phyloP scores from a whole-genome alignment of 2,888 invertebrate species.

The Amphipyra tragopoginis region DNA sequence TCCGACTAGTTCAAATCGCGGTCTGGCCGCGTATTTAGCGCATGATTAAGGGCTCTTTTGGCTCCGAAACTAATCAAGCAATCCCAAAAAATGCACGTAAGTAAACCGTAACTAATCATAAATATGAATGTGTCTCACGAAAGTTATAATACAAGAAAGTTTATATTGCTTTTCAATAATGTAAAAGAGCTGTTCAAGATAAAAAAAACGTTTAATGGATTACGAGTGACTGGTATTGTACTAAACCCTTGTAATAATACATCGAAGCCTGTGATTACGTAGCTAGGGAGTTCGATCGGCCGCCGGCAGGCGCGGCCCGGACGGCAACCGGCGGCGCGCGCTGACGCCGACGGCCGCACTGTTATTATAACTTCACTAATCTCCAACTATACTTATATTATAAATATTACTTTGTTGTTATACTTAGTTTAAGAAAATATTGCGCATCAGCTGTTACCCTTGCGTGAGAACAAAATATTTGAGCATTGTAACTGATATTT shows the following conservation, averaged over 20 bases:
- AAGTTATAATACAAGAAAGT: too few species aligned
- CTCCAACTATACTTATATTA: constrained; percentile 36
- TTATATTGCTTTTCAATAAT: too few species aligned
- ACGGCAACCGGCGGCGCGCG: constrained; percentile 60
- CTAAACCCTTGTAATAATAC: constrained; percentile 12
- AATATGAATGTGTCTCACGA: too few species aligned
- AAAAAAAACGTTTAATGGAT: neutral
- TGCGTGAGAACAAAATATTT: constrained; percentile 31
- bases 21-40: too few species aligned
- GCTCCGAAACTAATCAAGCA: too few species aligned
- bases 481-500: neutral
- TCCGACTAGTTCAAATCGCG: too few species aligned
- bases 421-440: constrained; percentile 21
- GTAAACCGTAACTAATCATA: too few species aligned
- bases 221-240: constrained; percentile 29
- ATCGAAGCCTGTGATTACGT: constrained; percentile 68
- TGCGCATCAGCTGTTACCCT: constrained; percentile 2
- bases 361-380: constrained; percentile 69
- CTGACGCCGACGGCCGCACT: constrained; percentile 37
- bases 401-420: constrained; percentile 37
- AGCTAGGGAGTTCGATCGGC: constrained; percentile 64
- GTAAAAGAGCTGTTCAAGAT: too few species aligned
- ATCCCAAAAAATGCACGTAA: too few species aligned
- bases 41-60: too few species aligned
- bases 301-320: too few species aligned